These are phyloP conservation scores for Akabosia matsudoensis DNA, from an alignment of 1,140 invertebrate genomes.

Conservation along the genomic window DNA sequence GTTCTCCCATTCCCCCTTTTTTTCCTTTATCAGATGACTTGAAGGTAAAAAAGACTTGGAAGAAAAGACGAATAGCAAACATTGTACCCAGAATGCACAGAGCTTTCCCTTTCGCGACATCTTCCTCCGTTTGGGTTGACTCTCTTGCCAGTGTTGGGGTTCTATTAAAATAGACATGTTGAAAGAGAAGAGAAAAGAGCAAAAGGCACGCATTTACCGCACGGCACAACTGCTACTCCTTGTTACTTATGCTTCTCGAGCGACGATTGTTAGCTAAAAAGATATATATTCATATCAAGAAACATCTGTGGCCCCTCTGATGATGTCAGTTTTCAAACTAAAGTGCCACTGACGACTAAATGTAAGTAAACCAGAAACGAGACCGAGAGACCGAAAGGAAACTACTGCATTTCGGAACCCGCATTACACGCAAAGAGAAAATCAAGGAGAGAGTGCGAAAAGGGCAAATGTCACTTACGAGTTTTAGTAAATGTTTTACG, in stretches of 20 bases:
- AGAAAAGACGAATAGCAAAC: not conserved
- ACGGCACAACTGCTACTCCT: not conserved
- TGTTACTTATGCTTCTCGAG: not conserved
- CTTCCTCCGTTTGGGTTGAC: not conserved
- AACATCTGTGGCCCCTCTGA: constrained; percentile 3
- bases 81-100: no score
- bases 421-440: no score
- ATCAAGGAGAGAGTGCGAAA: not conserved
- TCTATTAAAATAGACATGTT: not conserved
- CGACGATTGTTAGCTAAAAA: not conserved
- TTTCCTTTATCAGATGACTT: not conserved
- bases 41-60: not conserved
- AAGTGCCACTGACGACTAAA: not conserved
- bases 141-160: not conserved
- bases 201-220: not conserved
- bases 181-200: not conserved
- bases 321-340: not conserved
- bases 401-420: not conserved
- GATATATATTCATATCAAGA: not conserved
- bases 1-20: not conserved
- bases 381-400: not conserved
- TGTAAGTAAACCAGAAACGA: constrained; percentile 5
- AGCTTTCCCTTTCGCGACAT: no score
- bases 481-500: not conserved
- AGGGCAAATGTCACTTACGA: constrained; percentile 10